Evolutionary conservation across 2,888 invertebrate species (phyloP).

Genomic region (Linhomoeus sp.): DNA sequence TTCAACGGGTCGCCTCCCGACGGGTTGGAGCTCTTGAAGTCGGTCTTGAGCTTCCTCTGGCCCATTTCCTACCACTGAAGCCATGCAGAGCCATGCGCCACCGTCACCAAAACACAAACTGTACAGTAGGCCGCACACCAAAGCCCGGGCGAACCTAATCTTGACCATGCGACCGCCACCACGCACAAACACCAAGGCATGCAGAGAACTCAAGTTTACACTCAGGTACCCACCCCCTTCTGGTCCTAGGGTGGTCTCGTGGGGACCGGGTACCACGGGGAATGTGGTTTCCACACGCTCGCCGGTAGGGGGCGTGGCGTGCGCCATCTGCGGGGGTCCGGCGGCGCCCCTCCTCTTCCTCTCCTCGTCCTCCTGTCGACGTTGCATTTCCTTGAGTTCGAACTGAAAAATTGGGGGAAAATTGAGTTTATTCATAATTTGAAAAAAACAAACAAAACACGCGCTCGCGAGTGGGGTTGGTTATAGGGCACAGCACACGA

Average conservation of each 20-base stretch:
- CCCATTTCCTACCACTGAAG: too few species aligned
- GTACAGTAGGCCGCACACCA: not conserved
- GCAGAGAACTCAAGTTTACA: too few species aligned
- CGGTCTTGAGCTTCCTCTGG: too few species aligned
- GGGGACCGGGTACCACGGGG: not conserved
- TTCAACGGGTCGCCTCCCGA: too few species aligned
- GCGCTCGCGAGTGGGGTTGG: too few species aligned
- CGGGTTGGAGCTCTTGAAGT: too few species aligned
- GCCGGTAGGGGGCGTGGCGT: not conserved
- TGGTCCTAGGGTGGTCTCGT: not conserved
- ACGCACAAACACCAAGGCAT: too few species aligned
- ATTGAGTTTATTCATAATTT: too few species aligned
- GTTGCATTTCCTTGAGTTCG: slow-evolving; percentile 84
- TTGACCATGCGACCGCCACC: not conserved
- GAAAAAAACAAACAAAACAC: too few species aligned
- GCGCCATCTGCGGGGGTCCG: not conserved
- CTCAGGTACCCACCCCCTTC: too few species aligned
- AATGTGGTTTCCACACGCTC: not conserved
- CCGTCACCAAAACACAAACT: too few species aligned
- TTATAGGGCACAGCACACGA: slow-evolving; percentile 1
- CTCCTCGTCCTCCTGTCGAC: slow-evolving; percentile 36
- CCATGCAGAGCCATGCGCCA: too few species aligned
- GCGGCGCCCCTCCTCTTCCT: slow-evolving; percentile 10
- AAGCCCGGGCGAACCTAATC: not conserved
- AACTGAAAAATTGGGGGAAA: slow-evolving; percentile 42